A percentile compares a stretch with the other conserved stretches of the same genome.
phyloP scores from a whole-genome alignment of 2,888 invertebrate genomes.

The Nasonia oneida region DNA sequence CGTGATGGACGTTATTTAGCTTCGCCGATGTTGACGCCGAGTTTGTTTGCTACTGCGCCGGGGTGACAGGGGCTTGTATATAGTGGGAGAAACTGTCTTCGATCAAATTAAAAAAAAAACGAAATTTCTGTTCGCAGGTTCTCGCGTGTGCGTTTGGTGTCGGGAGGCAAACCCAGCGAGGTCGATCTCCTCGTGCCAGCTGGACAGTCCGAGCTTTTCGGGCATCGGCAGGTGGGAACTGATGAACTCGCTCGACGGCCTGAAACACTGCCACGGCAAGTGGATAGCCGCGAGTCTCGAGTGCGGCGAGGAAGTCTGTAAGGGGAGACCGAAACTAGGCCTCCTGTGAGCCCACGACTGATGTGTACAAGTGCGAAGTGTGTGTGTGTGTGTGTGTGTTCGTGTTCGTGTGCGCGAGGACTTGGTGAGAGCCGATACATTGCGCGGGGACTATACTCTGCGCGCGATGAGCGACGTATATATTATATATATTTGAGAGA shows the following conservation, averaged over 20 bases:
- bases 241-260: neutral
- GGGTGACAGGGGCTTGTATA: neutral
- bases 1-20: neutral
- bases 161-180: neutral
- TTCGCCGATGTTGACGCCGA: neutral
- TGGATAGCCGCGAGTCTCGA: slow-evolving; percentile 50
- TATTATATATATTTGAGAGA: neutral
- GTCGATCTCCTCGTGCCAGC: slow-evolving; percentile 26
- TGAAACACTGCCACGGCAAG: slow-evolving; percentile 60
- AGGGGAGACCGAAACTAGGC: slow-evolving; percentile 30
- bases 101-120: too few relatives aligned
- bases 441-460: neutral
- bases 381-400: neutral
- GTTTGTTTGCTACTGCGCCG: neutral
- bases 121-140: slow-evolving; percentile 36
- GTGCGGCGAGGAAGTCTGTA: slow-evolving; percentile 34
- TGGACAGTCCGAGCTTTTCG: slow-evolving; percentile 39
- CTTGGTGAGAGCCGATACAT: neutral
- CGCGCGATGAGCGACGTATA: neutral
- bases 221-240: slow-evolving; percentile 62
- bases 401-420: neutral
- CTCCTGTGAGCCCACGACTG: slow-evolving; percentile 39
- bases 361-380: neutral
- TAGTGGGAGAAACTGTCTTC: too few relatives aligned
- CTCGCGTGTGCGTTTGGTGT: slow-evolving; percentile 59